Evolutionary conservation across 2,888 invertebrate species (phyloP), one percentile per base, ranked within the genome.

Genomic region (Eristalinus sepulchralis): DNA sequence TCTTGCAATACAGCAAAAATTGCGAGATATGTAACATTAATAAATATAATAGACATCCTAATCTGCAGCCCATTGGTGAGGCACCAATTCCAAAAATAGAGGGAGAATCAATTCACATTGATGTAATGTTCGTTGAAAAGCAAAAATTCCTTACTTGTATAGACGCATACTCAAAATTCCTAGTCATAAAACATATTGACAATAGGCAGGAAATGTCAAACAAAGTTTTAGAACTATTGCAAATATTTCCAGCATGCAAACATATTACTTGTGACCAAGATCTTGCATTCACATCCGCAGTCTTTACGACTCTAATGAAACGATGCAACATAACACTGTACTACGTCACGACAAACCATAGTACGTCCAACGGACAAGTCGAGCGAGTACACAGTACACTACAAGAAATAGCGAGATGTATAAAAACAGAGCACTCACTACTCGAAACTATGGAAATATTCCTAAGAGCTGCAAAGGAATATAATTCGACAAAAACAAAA

Each of bases 61-160:
- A 63, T 8, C 20, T 31, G 31, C n/a, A 31, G 11, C 17, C 34
- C 33, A 63, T 34, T 63, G 63, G 63, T 6, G 63, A 63, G 63
- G 63, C 17, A 11, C 34, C 17, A 63, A 63, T 63, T 63, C 34
- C 63, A 34, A 13, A 17, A 63, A 36, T n/a, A 27, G 63, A 63
- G 63, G 63, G 63, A 8, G 20, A 63, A 17, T 34, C 31, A 13
- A 20, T 63, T 1, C 63, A 63, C 22, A 63, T 63, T 63, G 63
- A 63, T 9, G 11, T 63, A n/a, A 63, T 20, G 36, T 63, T 10
- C 20, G 63, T 20, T 10, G 63, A 62, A 31, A 33, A 33, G 31
- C 5, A 31, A 13, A 62, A 31, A n/a, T 31, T 62, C 27, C 31
- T 62, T 13, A 53, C 53, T 1, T 53, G 53, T 9, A 5, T 53